Percentiles rank a stretch among this genome's conserved stretches.
phyloP scores from a whole-genome alignment of 2,888 invertebrate genomes.

The Pegoplata infirma region DNA sequence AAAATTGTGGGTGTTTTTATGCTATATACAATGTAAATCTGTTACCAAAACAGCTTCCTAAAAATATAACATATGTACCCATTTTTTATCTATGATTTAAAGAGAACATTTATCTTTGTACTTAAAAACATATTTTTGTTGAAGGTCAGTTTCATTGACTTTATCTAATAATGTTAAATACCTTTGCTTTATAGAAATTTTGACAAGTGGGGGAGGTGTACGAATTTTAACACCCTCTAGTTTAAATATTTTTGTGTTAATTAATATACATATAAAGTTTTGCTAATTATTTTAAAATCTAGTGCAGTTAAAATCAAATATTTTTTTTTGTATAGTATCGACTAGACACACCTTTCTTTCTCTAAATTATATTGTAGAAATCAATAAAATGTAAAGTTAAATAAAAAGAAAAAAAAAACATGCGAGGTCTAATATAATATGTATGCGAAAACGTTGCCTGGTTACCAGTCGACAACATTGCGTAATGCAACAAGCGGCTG shows the following conservation, averaged over 20 bases:
- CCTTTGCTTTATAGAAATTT: neutral
- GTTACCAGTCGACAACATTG: constrained; percentile 38
- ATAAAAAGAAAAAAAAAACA: neutral
- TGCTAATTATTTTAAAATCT: neutral
- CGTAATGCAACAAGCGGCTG: constrained; percentile 55
- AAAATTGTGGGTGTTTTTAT: neutral
- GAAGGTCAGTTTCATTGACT: constrained; percentile 62
- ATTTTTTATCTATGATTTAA: neutral
- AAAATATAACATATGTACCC: neutral
- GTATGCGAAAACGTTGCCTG: constrained; percentile 8
- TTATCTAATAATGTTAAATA: constrained; percentile 1
- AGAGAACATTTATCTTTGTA: neutral
- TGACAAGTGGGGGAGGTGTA: neutral
- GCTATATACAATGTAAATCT: neutral
- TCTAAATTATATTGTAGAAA: constrained; percentile 26
- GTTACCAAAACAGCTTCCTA: neutral
- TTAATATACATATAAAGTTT: neutral
- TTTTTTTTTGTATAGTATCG: neutral
- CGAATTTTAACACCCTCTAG: neutral
- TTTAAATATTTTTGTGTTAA: neutral
- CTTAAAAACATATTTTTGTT: neutral
- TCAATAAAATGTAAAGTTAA: constrained; percentile 46
- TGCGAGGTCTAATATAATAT: constrained; percentile 33
- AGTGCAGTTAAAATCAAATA: neutral
- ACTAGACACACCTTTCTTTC: neutral